Base-by-base conservation (phyloP, 2,888 invertebrate genomes). In the Lasioglossum marginatum region DNA sequence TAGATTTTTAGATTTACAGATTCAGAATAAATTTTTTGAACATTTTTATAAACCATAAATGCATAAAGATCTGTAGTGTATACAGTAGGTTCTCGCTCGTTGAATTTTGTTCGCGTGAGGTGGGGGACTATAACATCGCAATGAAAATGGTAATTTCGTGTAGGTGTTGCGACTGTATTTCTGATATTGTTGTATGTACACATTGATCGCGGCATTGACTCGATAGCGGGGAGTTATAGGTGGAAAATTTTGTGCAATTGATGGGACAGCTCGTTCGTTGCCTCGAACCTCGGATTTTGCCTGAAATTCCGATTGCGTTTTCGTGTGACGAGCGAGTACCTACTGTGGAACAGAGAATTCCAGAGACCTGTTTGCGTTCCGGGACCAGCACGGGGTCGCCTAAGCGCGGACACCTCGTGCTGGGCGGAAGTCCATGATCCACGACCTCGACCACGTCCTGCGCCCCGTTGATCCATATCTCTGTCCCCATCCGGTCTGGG, bases 361-460 rank as follows among this genome's bases (percentile, higher is more conserved):
- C 72, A 76, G 63, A 23, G 48, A 90, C 87, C 87, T 82, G 83
- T 74, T 63, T 88, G 88, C 40, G n/a, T 31, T 83, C 60, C 70
- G 66, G 83, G 76, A 19, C 87, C 77, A 73, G 85, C 37, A 57
- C 82, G 92, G 5, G 94, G 94, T 85, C 94, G 92, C 60, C 94
- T 89, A 23, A 93, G 72, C 6, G 77, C 23, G 1, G 87, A 85
- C 0, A 86, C 83, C 76, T 90, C 90, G 48, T 89, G 91, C 8
- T 78, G 57, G 52, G 66, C 79, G 40, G 86, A 76, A 8, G 81
- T 68, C 90, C 91, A 90, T 27, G 81, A 66, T 14, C 91, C 92
- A 68, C 92, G 92, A 23, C 92, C 92, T 71, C 93, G 93, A 34
- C 92, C 92, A 31, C 88, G 90, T 66, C 91, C 89, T 10, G 40